These are phyloP conservation scores for Chlorospingus flavigularis DNA, from an alignment of 2,797 vertebrate genomes.

Conservation along the genomic window DNA sequence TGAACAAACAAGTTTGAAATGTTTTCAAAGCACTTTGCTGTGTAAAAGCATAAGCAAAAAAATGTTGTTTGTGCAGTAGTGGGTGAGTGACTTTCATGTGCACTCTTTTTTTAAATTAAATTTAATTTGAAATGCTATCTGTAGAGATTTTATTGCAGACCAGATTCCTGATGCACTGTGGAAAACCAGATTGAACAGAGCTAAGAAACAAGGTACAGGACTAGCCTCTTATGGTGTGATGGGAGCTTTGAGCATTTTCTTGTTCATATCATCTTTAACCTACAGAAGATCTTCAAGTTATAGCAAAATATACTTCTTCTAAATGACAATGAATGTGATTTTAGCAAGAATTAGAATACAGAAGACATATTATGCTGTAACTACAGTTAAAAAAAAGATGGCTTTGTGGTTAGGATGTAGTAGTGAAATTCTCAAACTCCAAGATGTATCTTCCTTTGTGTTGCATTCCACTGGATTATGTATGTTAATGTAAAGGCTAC, in stretches of 20 bases:
- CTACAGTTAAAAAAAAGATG: neutral
- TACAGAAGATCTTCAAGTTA: neutral
- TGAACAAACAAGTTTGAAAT: neutral
- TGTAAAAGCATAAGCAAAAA: neutral
- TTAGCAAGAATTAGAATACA: neutral
- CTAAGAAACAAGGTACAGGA: neutral
- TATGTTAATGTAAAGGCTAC: neutral
- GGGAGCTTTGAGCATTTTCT: neutral
- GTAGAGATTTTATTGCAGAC: neutral
- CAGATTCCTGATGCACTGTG: neutral
- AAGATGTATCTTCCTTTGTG: neutral
- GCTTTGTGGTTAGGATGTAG: neutral
- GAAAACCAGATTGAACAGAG: neutral
- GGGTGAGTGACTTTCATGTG: neutral
- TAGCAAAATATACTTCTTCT: neutral
- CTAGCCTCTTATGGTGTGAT: neutral
- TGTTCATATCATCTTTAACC: neutral
- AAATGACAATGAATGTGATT: neutral
- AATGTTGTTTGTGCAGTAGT: neutral
- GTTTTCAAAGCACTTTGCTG: neutral
- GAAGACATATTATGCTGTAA: neutral
- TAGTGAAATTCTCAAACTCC: neutral
- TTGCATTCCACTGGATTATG: accelerated
- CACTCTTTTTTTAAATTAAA: neutral
- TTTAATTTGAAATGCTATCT: neutral